Base-by-base conservation (phyloP, 1,140 invertebrate species). In the Asbolus verrucosus region DNA sequence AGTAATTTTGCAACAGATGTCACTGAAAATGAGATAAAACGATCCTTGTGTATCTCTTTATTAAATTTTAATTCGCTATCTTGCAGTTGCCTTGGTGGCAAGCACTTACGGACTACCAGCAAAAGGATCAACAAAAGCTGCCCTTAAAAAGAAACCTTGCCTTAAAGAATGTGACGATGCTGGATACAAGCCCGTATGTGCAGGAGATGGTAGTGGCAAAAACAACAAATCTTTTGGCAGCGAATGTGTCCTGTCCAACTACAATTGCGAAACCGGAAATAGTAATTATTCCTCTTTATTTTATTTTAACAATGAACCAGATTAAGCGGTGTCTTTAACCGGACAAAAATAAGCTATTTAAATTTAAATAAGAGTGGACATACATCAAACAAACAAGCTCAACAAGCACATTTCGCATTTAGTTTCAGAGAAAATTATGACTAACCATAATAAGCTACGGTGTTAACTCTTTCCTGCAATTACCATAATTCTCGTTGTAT, bases 221-320 rank as follows among this genome's bases (percentile, higher is more conserved):
- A 83, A 83, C 54, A 79, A 83, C 0, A 82, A 83, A 75, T 85
- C 83, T 0, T 87, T 86, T 50, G 85, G 84, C 43, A 86, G 78
- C 75, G 81, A 82, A 61, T 87, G 85, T 69, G 85, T 86, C 27
- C 78, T 87, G 78, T 82, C 82, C 63, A 87, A 87, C 70, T 84
- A 85, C 77, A 87, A 87, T 67, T 87, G 85, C 76, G 85, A 87
- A 76, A 79, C 85, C 65, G 82, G 82, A 71, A 83, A 84, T 41
- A 83, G 85, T 87, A 77, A 83, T 82, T 70, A 66, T 18, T 54
- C 33, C 11, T 36, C n/a, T n/a, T 36, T 54, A 60, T 54, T 15
- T 21, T 38, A 38, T 43, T 16, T 27, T 2, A 59, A 21, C 3
- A 19, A 6, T 62, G 27, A 13, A 31, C 24, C 14, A 2, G 11